Evolutionary conservation across 1,140 invertebrate species (phyloP), one percentile per base, ranked within the genome.

Genomic region (Diuraphis noxia): DNA sequence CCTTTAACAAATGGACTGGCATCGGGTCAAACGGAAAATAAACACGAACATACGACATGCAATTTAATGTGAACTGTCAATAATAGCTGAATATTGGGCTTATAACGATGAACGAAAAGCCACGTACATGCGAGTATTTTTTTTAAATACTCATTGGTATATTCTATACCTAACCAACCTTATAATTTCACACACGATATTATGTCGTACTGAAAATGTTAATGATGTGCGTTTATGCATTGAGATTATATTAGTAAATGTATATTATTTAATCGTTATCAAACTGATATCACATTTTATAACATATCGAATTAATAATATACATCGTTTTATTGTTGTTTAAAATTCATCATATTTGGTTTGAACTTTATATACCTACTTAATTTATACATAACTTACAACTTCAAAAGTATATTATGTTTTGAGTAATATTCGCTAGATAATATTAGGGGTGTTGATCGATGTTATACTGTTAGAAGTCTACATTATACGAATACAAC

Each of bases 1-100:
- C 43, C 43, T 36, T 84, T 86, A 86, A 86, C 34, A 86, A 86
- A 86, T 49, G 43, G 21, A 86, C 84, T n/a, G 84, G 21, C n/a
- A 21, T 49, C 9, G 43, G 41, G 41, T 36, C 84, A 23, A 36
- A 86, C 34, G 84, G 25, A 85, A 85, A 85, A 85, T 34, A n/a
- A 36, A 25, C 84, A 10, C 8, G 43, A 36, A 86, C 49, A 84
- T 84, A n/a, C 17, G 13, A 84, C 30, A n/a, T 30, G 72, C n/a
- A 36, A 79, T 36, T 36, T 36, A 49, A 49, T 34, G 41, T 1
- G 43, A 49, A 25, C 84, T 13, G 82, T 84, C 82, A 34, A 43
- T 84, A 72, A 72, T n/a, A 72, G 56, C 56, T n/a, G 56, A 19
- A 10, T 72, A 23, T 17, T 72, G 56, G n/a, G 56, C 56, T 72